Evolutionary conservation across 2,113 vertebrate genomes (phyloP), one percentile per base, ranked within the genome.

Genomic region (Dicerorhinus sumatrensis): DNA sequence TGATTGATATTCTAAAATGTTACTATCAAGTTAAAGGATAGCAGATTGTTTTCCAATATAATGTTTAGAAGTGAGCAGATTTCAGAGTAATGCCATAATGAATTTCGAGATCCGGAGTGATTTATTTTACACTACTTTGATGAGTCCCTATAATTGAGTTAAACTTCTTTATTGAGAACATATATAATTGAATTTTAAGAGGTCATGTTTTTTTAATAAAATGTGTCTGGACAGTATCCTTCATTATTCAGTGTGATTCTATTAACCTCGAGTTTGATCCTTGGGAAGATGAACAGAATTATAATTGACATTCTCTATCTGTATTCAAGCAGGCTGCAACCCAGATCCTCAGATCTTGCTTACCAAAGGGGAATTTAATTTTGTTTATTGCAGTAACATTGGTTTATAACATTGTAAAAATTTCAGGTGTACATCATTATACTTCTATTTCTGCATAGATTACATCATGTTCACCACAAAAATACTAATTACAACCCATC

Each of bases 111-210:
- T 13, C 69, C 9, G 17, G 39, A 67, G 14, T 75, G 39, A 89
- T 42, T 93, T 54, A 5, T 81, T 76, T 79, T 54, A 36, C 60
- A 75, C 4, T 33, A 9, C 51, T 90, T 73, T 36, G 82, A 0
- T 13, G 27, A 94, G n/a, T 27, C 73, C 12, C 67, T 10, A 42
- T 31, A 42, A 81, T 51, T 21, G 60, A 94, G 58, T 91, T 58
- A 69, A 79, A 60, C 56, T 3, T 94, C 56, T 58, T 87, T 89
- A 39, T 27, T 46, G 79, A 94, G 56, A 67, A 46, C 36, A 58
- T 84, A n/a, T 1, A 60, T 87, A 73, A 72, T 70, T 70, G 51
- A 51, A 93, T 73, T 54, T 93, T n/a, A 94, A 82, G 83, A 91
- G 31, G 4, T 92, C 25, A 60, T 80, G 7, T 36, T 54, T 36